Percentiles rank a stretch among this genome's conserved stretches.
Conservation (phyloP, 2,113 vertebrate genomes). For the Elachura formosa region DNA sequence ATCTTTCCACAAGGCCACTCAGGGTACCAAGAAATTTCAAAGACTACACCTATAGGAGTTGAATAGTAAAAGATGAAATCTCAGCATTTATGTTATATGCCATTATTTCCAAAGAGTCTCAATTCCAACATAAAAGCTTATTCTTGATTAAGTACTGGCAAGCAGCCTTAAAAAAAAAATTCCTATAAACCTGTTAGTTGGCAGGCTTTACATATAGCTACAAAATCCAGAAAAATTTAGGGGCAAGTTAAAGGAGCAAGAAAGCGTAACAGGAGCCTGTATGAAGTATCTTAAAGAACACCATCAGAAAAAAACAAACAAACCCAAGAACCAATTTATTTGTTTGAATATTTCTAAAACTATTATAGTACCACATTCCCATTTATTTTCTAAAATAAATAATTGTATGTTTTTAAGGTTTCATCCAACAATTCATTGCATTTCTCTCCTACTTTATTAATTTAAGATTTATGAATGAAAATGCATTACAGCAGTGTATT, state of each 20-base stretch:
- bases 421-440: not conserved
- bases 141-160: not conserved
- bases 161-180: not conserved
- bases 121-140: slow-evolving; percentile 3
- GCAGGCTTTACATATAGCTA: not conserved
- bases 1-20: not conserved
- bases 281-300: not conserved
- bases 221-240: not conserved
- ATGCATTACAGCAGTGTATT: not conserved
- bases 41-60: not conserved
- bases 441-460: not conserved
- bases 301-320: not conserved
- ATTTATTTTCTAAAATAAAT: not conserved
- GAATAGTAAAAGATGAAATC: not conserved
- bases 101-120: slow-evolving; percentile 5
- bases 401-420: not conserved
- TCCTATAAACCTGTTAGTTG: not conserved
- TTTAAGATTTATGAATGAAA: not conserved
- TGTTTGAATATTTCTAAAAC: not conserved
- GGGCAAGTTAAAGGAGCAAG: not conserved
- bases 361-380: not conserved
- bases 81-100: not conserved
- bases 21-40: not conserved
- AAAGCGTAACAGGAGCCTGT: not conserved
- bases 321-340: fast-evolving